Percentiles rank a stretch among this genome's conserved stretches.
Evolutionary conservation across 2,113 vertebrate genomes (phyloP).

Genomic region (Sinocyclocheilus rhinocerous): DNA sequence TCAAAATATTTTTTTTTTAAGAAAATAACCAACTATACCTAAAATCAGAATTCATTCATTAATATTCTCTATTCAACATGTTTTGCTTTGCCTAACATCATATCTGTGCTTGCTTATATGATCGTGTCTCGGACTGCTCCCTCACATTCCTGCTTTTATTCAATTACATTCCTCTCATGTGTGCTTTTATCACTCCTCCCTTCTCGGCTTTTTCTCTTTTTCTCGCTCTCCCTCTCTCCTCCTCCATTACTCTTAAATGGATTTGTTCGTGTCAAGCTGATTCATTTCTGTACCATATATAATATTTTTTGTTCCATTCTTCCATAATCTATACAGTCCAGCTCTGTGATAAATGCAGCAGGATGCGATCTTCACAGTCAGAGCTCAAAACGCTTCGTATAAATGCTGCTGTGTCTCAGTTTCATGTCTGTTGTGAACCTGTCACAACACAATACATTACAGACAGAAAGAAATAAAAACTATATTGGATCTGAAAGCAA

Average conservation of each 20-base stretch:
- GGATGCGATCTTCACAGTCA: slow-evolving; percentile 25
- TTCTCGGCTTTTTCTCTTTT: neutral
- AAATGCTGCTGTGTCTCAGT: neutral
- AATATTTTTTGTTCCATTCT: slow-evolving; percentile 39
- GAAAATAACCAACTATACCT: neutral
- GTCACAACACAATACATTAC: neutral
- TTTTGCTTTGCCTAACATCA: neutral
- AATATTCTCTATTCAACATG: slow-evolving; percentile 3
- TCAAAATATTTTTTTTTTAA: neutral
- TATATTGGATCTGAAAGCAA: neutral
- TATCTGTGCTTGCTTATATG: neutral
- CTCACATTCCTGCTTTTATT: slow-evolving; percentile 36
- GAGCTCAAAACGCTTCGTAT: neutral
- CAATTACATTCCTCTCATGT: slow-evolving; percentile 19
- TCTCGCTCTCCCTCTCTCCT: neutral
- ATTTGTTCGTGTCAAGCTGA: slow-evolving; percentile 42
- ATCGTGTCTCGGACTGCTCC: neutral
- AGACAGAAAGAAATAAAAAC: neutral
- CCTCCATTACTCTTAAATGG: slow-evolving; percentile 37
- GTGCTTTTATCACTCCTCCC: slow-evolving; percentile 24
- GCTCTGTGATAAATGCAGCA: neutral
- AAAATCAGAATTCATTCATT: neutral
- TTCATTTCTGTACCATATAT: slow-evolving; percentile 25
- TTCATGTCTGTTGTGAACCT: neutral
- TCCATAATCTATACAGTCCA: slow-evolving; percentile 18